Evolutionary conservation across 2,888 invertebrate species (phyloP), one percentile per base, ranked within the genome.

Genomic region (Acanthococcus lagerstroemiae): DNA sequence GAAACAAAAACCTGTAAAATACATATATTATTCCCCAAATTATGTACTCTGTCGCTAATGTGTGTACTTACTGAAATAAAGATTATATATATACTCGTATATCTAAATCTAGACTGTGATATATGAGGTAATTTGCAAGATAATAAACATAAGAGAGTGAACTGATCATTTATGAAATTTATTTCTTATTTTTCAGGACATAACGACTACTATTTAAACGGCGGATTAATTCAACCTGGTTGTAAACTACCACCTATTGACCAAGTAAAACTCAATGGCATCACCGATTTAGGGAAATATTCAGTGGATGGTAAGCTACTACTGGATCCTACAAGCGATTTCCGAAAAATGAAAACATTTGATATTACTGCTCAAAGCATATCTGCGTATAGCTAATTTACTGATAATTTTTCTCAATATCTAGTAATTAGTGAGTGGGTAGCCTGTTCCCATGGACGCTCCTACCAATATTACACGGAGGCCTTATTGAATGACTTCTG

Each of bases 181-280:
- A 67, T 3, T 19, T 21, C 25, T 6, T 5, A 12, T 6, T 4
- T 7, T 46, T 22, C 72, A 70, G 78, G 77, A 26, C 75, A 84
- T 70, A 80, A 83, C 2, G 86, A 86, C 73, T 85, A 84, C 72
- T 86, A 84, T 74, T 82, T 84, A 1, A 86, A 86, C 68, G 86
- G 86, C 0, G 86, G 86, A 0, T 78, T 80, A 76, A 77, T 77
- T 55, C 86, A 86, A 72, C 85, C 85, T 0, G 85, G 84, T 0
- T 86, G 86, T 71, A 27, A 69, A 5, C 1, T 69, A 25, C 71
- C 71, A 1, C 66, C 71, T 6, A 69, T 72, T 22, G 69, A 71
- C 19, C 71, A 71, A 67, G 55, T 68, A 3, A 68, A 71, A 25
- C 68, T 73, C 6, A 71, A 67, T 15, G 66, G 70, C 48, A 69